Conservation (phyloP, 2,888 invertebrate species). For the Chesias legatella region DNA sequence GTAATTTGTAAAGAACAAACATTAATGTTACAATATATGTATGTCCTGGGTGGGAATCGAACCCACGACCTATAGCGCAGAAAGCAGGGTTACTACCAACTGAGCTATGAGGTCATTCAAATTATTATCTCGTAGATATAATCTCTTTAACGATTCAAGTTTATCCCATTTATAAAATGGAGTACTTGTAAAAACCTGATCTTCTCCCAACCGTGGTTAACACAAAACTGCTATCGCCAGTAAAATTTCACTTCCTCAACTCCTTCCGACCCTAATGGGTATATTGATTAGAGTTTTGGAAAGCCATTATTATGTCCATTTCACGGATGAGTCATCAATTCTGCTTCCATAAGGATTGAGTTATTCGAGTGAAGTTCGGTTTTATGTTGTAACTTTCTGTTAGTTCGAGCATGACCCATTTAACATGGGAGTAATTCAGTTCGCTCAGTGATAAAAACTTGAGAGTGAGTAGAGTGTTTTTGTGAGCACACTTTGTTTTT, state of each 20-base stretch:
- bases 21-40: too few species aligned
- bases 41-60: too few species aligned
- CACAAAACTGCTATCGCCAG: constrained; percentile 8
- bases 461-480: constrained; percentile 22
- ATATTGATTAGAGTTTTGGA: constrained; percentile 30
- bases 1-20: too few species aligned
- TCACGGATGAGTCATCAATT: constrained; percentile 31
- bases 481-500: not conserved
- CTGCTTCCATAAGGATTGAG: constrained; percentile 28
- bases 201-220: constrained; percentile 3
- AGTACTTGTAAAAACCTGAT: not conserved
- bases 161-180: too few species aligned
- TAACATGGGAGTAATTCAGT: constrained; percentile 29
- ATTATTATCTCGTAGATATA: too few species aligned
- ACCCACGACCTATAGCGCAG: too few species aligned
- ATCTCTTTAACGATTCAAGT: too few species aligned
- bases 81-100: too few species aligned
- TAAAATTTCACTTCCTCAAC: constrained; percentile 17
- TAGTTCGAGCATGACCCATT: constrained; percentile 30
- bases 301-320: constrained; percentile 33
- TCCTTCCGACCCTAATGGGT: constrained; percentile 20
- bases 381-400: constrained; percentile 29
- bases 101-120: too few species aligned
- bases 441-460: constrained; percentile 16
- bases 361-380: constrained; percentile 26